phyloP scores from a whole-genome alignment of 2,113 vertebrate genomes.

The Sorex araneus region DNA sequence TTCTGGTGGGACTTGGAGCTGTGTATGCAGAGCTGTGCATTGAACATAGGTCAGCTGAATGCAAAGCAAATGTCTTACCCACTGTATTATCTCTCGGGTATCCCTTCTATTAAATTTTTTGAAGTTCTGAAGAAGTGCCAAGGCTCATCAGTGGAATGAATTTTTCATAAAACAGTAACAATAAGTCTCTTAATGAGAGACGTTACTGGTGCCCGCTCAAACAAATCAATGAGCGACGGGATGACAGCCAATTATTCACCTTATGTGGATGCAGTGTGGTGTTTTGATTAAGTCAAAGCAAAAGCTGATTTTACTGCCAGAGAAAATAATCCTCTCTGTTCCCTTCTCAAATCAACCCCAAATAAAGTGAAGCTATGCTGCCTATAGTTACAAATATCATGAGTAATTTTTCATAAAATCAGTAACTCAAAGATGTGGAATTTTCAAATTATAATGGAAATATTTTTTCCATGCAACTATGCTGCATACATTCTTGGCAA shows the following conservation, averaged over 20 bases:
- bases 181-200: too few relatives aligned
- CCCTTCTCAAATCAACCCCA: neutral
- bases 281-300: constrained; percentile 23
- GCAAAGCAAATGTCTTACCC: too few relatives aligned
- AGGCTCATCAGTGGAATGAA: neutral
- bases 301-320: constrained; percentile 43
- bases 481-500: neutral
- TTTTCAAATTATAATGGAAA: constrained; percentile 22
- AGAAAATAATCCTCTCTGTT: neutral
- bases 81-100: too few relatives aligned
- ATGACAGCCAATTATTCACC: constrained; percentile 29
- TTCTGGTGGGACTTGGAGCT: too few relatives aligned
- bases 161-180: constrained; percentile 63
- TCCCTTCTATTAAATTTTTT: constrained; percentile 5
- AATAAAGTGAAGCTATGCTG: neutral
- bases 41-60: too few relatives aligned
- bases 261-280: neutral
- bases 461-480: neutral
- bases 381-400: neutral
- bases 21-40: too few relatives aligned
- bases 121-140: neutral
- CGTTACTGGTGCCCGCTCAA: too few relatives aligned
- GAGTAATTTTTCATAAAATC: constrained; percentile 47
- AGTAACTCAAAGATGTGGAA: constrained; percentile 12
- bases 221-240: too few relatives aligned